Evolutionary conservation across 2,113 vertebrate species (phyloP), one percentile per base, ranked within the genome.

Genomic region (Pterocles burchelli): DNA sequence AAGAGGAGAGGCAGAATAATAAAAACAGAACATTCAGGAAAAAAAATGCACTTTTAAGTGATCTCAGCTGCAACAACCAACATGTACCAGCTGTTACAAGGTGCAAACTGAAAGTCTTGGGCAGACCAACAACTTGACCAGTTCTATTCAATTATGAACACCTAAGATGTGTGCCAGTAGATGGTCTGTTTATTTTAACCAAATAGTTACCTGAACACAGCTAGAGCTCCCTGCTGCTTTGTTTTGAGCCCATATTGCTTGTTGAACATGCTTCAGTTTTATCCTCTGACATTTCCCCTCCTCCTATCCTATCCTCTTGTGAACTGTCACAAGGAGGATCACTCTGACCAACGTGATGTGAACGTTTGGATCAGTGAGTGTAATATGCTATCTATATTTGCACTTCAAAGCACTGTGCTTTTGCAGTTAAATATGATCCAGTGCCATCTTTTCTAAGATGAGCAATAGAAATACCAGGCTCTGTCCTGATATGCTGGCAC

Each of bases 111-210:
- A 88, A 80, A 55, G 38, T 63, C 90, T 80, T 61, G 73, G 76
- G 90, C 58, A 93, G 88, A 71, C 31, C 59, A 94, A 65, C 85
- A 94, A 67, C 72, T 86, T 78, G 72, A 85, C 80, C 80, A 77
- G 68, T n/a, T 86, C 88, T 77, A 4, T 48, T 90, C 63, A 87
- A 75, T 85, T 93, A 67, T 24, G 71, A 90, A 52, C 65, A 85
- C 70, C 84, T 78, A 81, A 81, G 79, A 45, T 9, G 20, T 74
- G 66, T 90, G 91, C 88, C 95, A 96, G 92, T 72, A 94, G 85
- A 93, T 52, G 76, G 67, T 90, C 79, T 80, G 58, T 94, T 91
- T 94, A 94, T 95, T 96, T 96, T 96, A 96, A 95, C 88, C 80
- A 74, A 71, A 71, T 70, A 80, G 43, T 84, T 72, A 88, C 83